Evolutionary conservation across 2,113 vertebrate genomes (phyloP), one percentile per base, ranked within the genome.

Genomic region (Orthochromis malagaraziensis): DNA sequence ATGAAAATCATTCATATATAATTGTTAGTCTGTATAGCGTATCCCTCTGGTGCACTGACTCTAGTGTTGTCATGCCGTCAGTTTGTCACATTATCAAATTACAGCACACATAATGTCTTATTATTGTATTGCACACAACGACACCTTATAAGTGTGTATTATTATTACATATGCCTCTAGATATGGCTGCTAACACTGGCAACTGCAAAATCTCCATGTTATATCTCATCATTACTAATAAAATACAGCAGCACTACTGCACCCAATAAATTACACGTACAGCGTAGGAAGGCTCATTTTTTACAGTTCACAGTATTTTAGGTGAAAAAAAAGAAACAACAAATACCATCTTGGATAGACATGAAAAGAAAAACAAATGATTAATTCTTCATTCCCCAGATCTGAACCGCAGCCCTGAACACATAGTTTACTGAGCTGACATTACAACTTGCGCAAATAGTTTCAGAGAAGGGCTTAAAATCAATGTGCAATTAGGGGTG

Each of bases 401-500:
- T 89, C 58, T 79, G 86, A 89, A 84, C 54, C 5, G 17, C 35
- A 21, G 87, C 86, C 87, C 73, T 88, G 85, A 90, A 90, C 87
- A 92, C 84, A 92, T 81, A 89, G 86, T 95, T 95, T 93, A 93
- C 93, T 35, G 89, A 85, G 85, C 90, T 90, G 92, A 94, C 90
- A 84, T 92, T 92, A 94, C 83, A 92, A 93, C 90, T 90, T 83
- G 82, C 83, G 84, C 91, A 93, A 93, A 95, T 90, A 93, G 92
- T 93, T 93, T 92, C 84, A n/a, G 79, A 90, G 88, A 94, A 87
- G 87, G 88, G 89, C 47, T 83, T 88, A 87, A 93, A 93, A 95
- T 95, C 95, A 40, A 96, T 94, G 92, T 13, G 29, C 95, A 95
- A 95, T 95, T 94, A 96, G 92, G 65, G 53, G 91, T 89, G 94